A percentile compares a stretch with the other conserved stretches of the same genome.
Conservation (phyloP, 2,888 invertebrate genomes). For the Ptychoptera contaminata region DNA sequence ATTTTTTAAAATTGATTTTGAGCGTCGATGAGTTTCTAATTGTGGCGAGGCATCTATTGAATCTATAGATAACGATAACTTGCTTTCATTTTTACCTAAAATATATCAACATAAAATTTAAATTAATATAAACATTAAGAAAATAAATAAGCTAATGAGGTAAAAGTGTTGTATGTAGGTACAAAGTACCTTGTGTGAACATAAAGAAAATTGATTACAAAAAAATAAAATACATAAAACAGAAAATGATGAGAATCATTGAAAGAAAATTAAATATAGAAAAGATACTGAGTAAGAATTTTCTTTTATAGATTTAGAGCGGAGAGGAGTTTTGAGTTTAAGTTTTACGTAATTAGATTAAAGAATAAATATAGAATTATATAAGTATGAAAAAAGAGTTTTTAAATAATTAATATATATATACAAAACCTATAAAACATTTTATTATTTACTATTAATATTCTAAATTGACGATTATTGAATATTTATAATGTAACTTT, state of each 20-base stretch:
- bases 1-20: slow-evolving; percentile 58
- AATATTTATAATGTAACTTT: slow-evolving; percentile 1
- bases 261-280: no score
- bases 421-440: no score
- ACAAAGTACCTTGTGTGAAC: not conserved
- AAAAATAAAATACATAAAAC: no score
- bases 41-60: slow-evolving; percentile 52
- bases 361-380: no score
- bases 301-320: no score
- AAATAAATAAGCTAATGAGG: slow-evolving; percentile 9
- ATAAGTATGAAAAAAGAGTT: no score
- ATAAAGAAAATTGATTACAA: not conserved
- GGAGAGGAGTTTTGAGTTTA: no score
- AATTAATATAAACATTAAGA: slow-evolving; percentile 7
- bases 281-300: no score
- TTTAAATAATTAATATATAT: no score
- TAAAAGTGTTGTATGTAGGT: not conserved
- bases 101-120: slow-evolving; percentile 2
- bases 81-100: slow-evolving; percentile 37
- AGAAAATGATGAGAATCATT: no score
- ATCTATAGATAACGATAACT: slow-evolving; percentile 51
- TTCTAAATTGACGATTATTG: slow-evolving; percentile 4
- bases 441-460: slow-evolving; percentile 1
- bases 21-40: slow-evolving; percentile 46
- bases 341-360: no score